phyloP scores from a whole-genome alignment of 1,140 invertebrate genomes.

The Bombus terrestris region DNA sequence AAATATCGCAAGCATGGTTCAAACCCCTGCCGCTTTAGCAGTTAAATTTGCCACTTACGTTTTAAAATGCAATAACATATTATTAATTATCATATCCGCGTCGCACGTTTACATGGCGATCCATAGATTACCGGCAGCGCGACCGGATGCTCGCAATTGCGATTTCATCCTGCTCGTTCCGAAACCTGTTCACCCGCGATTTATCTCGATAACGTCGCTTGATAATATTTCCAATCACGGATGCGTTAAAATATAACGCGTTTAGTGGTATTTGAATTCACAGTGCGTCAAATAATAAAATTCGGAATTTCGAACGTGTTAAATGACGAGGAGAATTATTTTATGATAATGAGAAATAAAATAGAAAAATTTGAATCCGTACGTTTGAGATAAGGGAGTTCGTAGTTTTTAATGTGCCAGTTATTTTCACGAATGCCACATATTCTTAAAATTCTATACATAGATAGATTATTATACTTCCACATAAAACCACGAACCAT shows the following conservation, averaged over 20 bases:
- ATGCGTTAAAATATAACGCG: no score
- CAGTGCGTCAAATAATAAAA: no score
- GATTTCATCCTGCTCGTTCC: background rate
- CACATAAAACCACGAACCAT: no score
- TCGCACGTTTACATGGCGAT: constrained; percentile 13
- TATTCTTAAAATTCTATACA: no score
- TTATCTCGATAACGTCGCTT: background rate
- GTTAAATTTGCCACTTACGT: constrained; percentile 52
- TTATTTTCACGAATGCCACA: no score
- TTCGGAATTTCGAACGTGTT: background rate
- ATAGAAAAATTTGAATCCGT: no score
- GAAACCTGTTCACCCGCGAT: background rate
- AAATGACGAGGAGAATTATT: background rate
- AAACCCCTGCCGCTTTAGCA: constrained; percentile 17
- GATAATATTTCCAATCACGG: background rate
- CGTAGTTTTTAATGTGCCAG: no score
- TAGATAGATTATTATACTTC: no score
- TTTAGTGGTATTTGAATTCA: background rate
- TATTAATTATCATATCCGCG: constrained; percentile 51
- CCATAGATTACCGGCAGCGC: background rate
- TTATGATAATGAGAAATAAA: background rate
- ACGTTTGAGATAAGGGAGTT: no score
- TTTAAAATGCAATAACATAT: constrained; percentile 38
- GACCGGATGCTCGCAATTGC: constrained; percentile 20
- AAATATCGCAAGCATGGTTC: constrained; percentile 41